A percentile compares a stretch with the other conserved stretches of the same genome.
These are phyloP conservation scores for Leucophenga montana DNA, from an alignment of 2,888 invertebrate genomes.

Conservation along the genomic window DNA sequence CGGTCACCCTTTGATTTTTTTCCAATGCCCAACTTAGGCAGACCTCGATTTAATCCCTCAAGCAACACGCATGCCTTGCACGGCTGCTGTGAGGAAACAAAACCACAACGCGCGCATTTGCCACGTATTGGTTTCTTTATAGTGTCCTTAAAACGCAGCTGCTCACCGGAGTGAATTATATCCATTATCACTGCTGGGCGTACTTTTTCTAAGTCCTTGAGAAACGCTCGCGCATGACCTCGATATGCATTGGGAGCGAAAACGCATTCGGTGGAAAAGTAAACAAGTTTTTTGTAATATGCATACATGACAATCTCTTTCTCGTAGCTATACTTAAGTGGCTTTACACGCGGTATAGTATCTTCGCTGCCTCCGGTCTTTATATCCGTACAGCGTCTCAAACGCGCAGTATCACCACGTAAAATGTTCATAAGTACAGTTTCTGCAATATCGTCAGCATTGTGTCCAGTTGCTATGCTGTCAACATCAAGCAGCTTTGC, in stretches of 20 bases:
- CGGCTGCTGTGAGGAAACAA: constrained; percentile 91
- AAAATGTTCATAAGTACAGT: constrained; percentile 98
- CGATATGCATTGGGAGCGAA: constrained; percentile 99
- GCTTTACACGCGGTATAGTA: constrained; percentile 92
- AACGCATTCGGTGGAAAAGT: constrained; percentile 99
- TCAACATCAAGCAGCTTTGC: constrained; percentile 90
- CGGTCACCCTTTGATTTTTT: constrained; percentile 87
- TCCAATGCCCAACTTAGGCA: constrained; percentile 92
- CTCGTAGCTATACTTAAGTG: constrained; percentile 97
- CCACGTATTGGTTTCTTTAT: constrained; percentile 87
- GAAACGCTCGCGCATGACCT: constrained; percentile 89
- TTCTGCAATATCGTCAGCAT: constrained; percentile 98
- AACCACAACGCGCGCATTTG: constrained; percentile 89
- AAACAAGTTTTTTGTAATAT: constrained; percentile 94
- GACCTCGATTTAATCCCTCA: constrained; percentile 94
- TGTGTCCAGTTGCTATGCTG: constrained; percentile 96
- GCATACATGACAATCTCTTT: constrained; percentile 99
- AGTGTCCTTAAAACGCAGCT: constrained; percentile 85
- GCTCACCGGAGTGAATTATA: constrained; percentile 93
- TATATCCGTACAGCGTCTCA: constrained; percentile 93
- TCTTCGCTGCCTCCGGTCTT: constrained; percentile 87
- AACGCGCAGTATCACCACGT: constrained; percentile 94
- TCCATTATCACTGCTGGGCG: constrained; percentile 94
- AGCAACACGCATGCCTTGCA: constrained; percentile 97
- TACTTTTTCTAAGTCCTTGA: constrained; percentile 96